These are phyloP conservation scores for Oophaga pumilio DNA, from an alignment of 2,113 vertebrate species.

Conservation along the genomic window DNA sequence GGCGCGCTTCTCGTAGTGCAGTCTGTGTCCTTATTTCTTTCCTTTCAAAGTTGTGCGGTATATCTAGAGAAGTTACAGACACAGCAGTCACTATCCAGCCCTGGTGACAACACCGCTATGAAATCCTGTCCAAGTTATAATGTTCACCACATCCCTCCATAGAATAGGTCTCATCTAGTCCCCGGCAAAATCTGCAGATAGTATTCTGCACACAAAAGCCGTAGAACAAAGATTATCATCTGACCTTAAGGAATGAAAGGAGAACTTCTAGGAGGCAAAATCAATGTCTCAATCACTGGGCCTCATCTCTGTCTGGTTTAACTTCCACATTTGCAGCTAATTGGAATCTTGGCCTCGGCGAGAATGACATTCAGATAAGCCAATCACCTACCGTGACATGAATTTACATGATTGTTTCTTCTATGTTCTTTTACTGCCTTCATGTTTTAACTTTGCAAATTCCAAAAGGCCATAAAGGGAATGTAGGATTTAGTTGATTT, in stretches of 20 bases:
- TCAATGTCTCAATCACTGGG: neutral
- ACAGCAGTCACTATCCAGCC: too few relatives aligned
- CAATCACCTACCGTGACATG: neutral
- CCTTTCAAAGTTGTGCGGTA: too few relatives aligned
- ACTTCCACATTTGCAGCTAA: constrained; percentile 31
- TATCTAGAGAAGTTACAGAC: too few relatives aligned
- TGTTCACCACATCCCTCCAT: neutral
- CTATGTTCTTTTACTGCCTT: neutral
- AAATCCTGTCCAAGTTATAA: neutral
- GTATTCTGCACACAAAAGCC: neutral
- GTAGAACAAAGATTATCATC: neutral
- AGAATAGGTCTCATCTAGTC: neutral
- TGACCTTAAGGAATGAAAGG: neutral
- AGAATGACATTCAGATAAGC: constrained; percentile 14
- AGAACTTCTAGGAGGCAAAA: neutral
- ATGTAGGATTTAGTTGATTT: neutral
- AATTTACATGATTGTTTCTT: neutral
- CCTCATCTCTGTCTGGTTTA: neutral
- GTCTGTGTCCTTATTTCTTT: too few relatives aligned
- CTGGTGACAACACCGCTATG: neutral
- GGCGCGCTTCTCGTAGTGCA: too few relatives aligned
- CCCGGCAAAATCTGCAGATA: neutral
- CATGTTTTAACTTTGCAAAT: neutral
- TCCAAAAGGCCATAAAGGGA: neutral
- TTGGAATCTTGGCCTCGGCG: neutral